Base-by-base conservation (phyloP, 2,797 vertebrate genomes). In the Hipposideros larvatus region DNA sequence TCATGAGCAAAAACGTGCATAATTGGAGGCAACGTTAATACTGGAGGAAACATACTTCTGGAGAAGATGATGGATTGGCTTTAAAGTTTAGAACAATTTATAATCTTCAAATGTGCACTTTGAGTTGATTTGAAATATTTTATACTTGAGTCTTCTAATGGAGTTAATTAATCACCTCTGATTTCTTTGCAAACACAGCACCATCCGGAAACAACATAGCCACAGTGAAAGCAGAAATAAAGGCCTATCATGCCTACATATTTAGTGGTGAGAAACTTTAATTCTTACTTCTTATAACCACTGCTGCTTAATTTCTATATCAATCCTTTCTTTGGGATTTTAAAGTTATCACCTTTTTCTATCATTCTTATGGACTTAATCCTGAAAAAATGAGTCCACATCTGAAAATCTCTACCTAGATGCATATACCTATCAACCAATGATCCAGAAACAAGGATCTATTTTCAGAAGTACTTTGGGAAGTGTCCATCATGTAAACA, bases 121-220 rank as follows among this genome's bases (percentile, higher is more conserved):
- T 95, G 95, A 97, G 96, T 97, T 96, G 94, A 97, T 97, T 95
- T 97, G 96, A 98, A 98, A 97, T 97, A 97, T 96, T 96, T 97
- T 95, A 96, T 96, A 97, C 97, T 97, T 97, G 95, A 97, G 70
- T 94, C 94, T 97, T 88, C 91, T 97, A 98, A 97, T 98, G 92
- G 95, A 97, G 96, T 96, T 97, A 98, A 98, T 98, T 97, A 97
- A 97, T 98, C 97, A 98, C 74, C 92, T 88, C 34, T 91, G 92
- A 95, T 97, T 97, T 95, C 94, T 68, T 53, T 96, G 94, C 96
- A 96, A 96, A 93, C 95, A 80, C 86, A 97, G 88, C 94, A 95
- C 59, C 90, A 92, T 53, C 37, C 11, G 95, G 95, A 83, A 96
- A 75, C 78, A 91, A 75, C 21, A 2, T 31, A 89, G 74, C 48